phyloP scores from a whole-genome alignment of 2,113 vertebrate genomes.

The Chelonoidis abingdonii region DNA sequence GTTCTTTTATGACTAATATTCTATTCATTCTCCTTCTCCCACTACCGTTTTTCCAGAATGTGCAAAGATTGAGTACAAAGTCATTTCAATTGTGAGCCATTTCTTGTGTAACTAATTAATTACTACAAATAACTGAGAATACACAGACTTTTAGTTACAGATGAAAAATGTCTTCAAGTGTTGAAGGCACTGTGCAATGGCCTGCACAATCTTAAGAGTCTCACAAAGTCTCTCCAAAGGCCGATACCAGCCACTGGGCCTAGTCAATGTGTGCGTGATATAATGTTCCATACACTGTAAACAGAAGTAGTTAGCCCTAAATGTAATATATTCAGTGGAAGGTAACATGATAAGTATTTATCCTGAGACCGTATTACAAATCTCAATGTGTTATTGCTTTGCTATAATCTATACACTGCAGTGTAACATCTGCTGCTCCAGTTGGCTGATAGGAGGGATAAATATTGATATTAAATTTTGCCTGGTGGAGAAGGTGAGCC shows the following conservation, averaged over 20 bases:
- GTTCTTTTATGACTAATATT: background rate
- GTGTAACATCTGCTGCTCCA: background rate
- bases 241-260: background rate
- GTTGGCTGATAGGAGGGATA: background rate
- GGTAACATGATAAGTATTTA: background rate
- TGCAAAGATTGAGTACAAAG: rapidly evolving
- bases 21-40: background rate
- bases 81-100: constrained; percentile 22
- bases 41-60: too few relatives aligned
- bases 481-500: background rate
- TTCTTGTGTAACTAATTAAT: constrained; percentile 61
- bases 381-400: background rate
- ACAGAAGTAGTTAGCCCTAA: background rate
- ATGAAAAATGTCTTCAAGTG: constrained; percentile 50
- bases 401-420: background rate
- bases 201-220: rapidly evolving
- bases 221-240: background rate
- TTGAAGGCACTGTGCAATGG: constrained; percentile 30
- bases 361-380: background rate
- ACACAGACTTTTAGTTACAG: constrained; percentile 3
- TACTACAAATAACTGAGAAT: constrained; percentile 5
- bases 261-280: background rate
- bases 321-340: background rate
- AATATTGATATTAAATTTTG: background rate
- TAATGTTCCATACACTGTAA: background rate